phyloP scores from a whole-genome alignment of 2,113 vertebrate genomes.

The Eretmochelys imbricata region DNA sequence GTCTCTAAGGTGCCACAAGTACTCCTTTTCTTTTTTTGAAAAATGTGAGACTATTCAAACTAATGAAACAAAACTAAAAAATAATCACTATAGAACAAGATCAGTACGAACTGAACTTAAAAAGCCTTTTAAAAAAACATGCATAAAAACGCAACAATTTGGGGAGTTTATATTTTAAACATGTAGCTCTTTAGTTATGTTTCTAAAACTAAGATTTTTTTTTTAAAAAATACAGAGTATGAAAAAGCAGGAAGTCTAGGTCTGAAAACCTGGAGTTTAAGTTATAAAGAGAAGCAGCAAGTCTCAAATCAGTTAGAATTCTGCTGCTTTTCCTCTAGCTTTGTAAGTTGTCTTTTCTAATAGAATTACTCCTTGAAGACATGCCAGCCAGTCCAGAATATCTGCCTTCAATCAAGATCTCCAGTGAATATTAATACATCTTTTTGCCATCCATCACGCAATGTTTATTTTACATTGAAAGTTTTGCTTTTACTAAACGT shows the following conservation, averaged over 20 bases:
- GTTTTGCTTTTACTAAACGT: background rate
- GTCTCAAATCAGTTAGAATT: background rate
- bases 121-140: background rate
- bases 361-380: background rate
- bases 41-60: background rate
- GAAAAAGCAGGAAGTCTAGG: background rate
- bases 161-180: background rate
- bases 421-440: background rate
- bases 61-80: background rate
- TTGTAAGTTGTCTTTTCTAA: background rate
- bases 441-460: background rate
- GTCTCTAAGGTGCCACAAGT: too few relatives aligned
- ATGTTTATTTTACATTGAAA: background rate
- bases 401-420: background rate
- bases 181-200: too few relatives aligned
- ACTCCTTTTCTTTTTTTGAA: too few relatives aligned
- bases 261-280: background rate
- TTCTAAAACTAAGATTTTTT: background rate
- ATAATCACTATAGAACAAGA: background rate
- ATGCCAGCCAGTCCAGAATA: background rate
- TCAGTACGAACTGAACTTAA: background rate
- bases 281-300: background rate
- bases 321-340: background rate
- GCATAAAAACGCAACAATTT: background rate
- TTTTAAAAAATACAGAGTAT: background rate